These are phyloP conservation scores for Patiria miniata DNA, from an alignment of 35 echinoderm and acorn worm genomes.

Conservation along the genomic window DNA sequence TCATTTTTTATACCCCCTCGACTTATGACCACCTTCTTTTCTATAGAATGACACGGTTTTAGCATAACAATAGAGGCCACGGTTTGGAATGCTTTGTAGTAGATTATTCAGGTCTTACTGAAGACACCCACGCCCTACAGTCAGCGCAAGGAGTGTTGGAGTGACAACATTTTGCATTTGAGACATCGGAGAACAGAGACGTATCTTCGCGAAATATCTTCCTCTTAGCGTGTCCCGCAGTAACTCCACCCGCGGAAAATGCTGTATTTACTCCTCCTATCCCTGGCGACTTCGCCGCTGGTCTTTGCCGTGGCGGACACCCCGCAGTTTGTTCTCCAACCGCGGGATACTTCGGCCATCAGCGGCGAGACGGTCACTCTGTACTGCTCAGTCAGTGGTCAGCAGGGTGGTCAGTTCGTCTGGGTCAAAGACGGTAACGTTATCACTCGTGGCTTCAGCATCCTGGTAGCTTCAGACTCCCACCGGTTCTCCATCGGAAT, in stretches of 20 bases:
- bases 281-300: constrained; percentile 2
- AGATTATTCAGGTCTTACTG: background rate
- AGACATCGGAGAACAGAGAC: background rate
- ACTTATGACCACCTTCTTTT: background rate
- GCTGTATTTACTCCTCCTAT: background rate
- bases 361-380: background rate
- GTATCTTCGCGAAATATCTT: background rate
- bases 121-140: constrained; percentile 13
- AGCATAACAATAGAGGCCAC: constrained; percentile 11
- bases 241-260: background rate
- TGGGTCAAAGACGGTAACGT: constrained; percentile 27
- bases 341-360: background rate
- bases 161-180: background rate
- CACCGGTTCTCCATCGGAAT: background rate
- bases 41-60: background rate
- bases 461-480: background rate
- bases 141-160: background rate
- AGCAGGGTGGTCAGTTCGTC: background rate
- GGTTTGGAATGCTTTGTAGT: background rate
- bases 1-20: background rate
- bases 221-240: background rate
- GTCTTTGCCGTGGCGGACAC: constrained; percentile 28
- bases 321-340: background rate
- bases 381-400: constrained; percentile 26
- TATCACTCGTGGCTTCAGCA: constrained; percentile 9